Base-by-base conservation (phyloP, 2,888 invertebrate species). In the Aspidiotus rigidus region DNA sequence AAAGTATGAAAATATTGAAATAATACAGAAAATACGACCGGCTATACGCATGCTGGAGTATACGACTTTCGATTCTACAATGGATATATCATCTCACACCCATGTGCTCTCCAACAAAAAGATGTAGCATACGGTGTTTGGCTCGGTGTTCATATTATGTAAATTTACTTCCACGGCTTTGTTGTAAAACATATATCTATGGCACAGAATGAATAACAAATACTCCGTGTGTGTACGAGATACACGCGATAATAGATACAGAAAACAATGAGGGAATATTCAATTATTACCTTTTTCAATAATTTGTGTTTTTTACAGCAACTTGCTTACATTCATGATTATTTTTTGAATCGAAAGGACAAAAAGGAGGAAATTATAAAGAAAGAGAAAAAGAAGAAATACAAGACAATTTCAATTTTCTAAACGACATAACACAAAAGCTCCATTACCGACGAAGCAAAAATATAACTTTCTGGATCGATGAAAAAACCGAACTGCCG, bases 211-310 rank as follows among this genome's bases (percentile, higher is more conserved):
- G 64, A 64, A 64, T 64, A 64, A 64, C 64, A 64, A 64, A 64
- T 64, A 64, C 64, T 55, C 57, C 57, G 57, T 64, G 55, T 28
- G 17, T 9, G 62, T 62, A 62, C 62, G 13, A 15, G n/a, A 15
- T 15, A 53, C 53, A 28, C 53, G n/a, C 10, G 28, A 64, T 55
- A 55, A 64, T 64, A 64, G 64, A 64, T 64, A 64, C 64, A 64
- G 64, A 64, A 64, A 64, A 64, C 64, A 64, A 64, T 64, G 64
- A 64, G 55, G 54, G 64, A 64, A 64, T 64, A 64, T 64, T 64
- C 64, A 64, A 64, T 64, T 28, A 28, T 28, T 64, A 64, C 64
- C 64, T 64, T 57, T 57, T 57, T 17, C 57, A 57, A 57, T 57
- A 57, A 57, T 17, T 17, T 16, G 57, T 17, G 57, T 57, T 57